phyloP scores from a whole-genome alignment of 1,140 invertebrate genomes.

The Drosophila kikkawai region DNA sequence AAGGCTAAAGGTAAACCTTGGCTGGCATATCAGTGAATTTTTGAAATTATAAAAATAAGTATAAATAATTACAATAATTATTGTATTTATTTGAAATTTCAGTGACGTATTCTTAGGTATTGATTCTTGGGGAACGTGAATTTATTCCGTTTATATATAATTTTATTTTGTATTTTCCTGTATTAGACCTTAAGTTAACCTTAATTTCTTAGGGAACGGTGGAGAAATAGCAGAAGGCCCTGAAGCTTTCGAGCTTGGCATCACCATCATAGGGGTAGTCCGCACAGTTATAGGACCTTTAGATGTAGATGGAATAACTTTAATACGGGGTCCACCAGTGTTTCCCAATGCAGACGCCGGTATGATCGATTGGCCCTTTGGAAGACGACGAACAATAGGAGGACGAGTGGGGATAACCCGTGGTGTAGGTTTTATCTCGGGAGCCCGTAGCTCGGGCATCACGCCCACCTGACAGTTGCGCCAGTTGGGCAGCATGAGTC shows the following conservation, averaged over 20 bases:
- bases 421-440: neutral
- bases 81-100: neutral
- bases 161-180: too few species aligned
- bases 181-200: neutral
- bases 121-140: too few species aligned
- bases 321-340: neutral
- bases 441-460: neutral
- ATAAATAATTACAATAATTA: neutral
- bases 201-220: neutral
- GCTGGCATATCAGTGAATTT: neutral
- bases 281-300: too few species aligned
- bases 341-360: neutral
- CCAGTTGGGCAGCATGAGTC: conserved; percentile 21
- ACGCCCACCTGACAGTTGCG: conserved; percentile 26
- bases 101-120: neutral
- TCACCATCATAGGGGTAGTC: neutral
- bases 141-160: too few species aligned
- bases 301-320: neutral
- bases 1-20: neutral
- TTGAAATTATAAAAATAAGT: neutral
- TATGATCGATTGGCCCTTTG: neutral
- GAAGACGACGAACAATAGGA: neutral
- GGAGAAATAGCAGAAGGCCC: neutral
- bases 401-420: neutral
- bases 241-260: too few species aligned